Conservation (phyloP, 2,888 invertebrate genomes). For the Crossocerus cetratus region DNA sequence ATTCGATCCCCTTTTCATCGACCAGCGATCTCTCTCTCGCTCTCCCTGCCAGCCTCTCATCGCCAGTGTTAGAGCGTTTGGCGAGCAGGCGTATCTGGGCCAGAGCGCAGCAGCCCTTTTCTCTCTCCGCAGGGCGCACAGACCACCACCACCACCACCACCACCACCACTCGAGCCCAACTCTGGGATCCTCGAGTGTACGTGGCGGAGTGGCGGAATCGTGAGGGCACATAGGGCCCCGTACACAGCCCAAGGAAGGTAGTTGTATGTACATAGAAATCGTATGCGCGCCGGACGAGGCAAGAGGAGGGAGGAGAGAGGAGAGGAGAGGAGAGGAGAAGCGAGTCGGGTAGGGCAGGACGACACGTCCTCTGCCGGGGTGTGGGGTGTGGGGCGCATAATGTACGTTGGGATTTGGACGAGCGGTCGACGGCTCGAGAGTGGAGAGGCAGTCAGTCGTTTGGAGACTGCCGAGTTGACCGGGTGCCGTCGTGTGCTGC, state of each 20-base stretch:
- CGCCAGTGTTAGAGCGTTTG: background rate
- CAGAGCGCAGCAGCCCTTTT: background rate
- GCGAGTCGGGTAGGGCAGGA: background rate
- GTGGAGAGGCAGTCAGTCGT: conserved; percentile 67
- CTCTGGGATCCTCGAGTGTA: background rate
- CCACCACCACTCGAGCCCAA: background rate
- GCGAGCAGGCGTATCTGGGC: background rate
- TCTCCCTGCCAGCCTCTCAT: background rate
- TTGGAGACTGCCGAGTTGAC: conserved; percentile 71
- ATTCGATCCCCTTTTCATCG: conserved; percentile 36
- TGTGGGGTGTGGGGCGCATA: conserved; percentile 26
- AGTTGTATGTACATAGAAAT: background rate
- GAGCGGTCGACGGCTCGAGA: conserved; percentile 58
- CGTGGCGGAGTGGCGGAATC: background rate
- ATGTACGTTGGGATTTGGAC: conserved; percentile 47
- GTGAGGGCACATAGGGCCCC: too few species aligned
- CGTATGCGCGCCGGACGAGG: background rate
- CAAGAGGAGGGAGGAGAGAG: conserved; percentile 4
- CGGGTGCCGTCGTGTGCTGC: conserved; percentile 55
- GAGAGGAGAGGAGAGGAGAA: conserved; percentile 4
- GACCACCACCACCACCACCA: background rate
- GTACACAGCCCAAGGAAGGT: background rate
- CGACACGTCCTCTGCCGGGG: background rate
- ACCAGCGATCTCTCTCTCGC: conserved; percentile 17
- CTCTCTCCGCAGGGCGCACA: background rate